These are phyloP conservation scores for Anthonomus grandis DNA, from an alignment of 1,140 invertebrate genomes.

Conservation along the genomic window DNA sequence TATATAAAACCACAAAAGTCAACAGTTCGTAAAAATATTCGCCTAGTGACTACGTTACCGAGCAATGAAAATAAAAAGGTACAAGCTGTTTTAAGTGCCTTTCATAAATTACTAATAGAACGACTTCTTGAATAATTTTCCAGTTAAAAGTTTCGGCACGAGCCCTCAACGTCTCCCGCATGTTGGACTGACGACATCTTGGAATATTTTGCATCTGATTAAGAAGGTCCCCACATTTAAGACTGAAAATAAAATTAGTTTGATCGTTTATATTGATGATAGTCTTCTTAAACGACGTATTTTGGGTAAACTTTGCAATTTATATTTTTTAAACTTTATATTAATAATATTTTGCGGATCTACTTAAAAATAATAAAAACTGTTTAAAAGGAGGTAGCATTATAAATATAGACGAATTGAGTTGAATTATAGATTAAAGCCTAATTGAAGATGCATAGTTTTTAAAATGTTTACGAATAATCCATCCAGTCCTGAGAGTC, in stretches of 20 bases:
- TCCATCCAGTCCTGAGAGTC: too few species aligned
- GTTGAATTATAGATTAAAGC: too few species aligned
- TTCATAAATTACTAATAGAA: conserved; percentile 7
- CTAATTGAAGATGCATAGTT: too few species aligned
- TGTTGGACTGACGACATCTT: conserved; percentile 9
- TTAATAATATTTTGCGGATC: too few species aligned
- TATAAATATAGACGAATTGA: too few species aligned
- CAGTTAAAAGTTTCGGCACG: conserved; percentile 21
- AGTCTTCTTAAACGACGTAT: too few species aligned
- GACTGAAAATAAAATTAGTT: conserved; percentile 5
- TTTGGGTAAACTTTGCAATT: too few species aligned
- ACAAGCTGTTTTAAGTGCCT: conserved; percentile 9
- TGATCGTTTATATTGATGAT: neutral
- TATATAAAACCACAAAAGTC: too few species aligned
- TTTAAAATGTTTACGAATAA: too few species aligned
- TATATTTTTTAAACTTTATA: too few species aligned
- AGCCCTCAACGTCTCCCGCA: conserved; percentile 21
- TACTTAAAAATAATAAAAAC: too few species aligned
- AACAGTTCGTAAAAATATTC: conserved; percentile 8
- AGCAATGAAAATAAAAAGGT: neutral
- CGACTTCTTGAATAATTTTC: conserved; percentile 16
- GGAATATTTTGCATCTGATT: conserved; percentile 21
- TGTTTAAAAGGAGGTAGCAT: too few species aligned
- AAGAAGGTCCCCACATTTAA: conserved; percentile 5
- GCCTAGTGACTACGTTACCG: neutral